Base-by-base conservation (phyloP, 2,113 vertebrate species). In the Bufo gargarizans region DNA sequence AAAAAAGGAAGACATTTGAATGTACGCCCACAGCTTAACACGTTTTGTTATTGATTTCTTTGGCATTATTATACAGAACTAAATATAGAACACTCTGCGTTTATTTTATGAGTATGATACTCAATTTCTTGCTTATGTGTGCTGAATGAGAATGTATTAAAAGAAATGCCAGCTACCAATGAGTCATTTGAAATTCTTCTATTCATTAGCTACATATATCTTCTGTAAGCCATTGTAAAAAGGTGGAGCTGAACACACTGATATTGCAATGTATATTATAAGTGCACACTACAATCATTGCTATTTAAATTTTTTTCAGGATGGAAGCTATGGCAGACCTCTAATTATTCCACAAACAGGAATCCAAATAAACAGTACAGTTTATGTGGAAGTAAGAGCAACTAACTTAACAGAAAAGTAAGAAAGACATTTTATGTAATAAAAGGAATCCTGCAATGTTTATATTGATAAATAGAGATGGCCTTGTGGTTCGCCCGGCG, bases 311-410 rank as follows among this genome's bases (percentile, higher is more conserved):
- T 58, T 49, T 43, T 50, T 89, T 58, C 84, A 95, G 94, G 94
- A 95, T 76, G 0, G 0, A 13, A 87, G 63, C 50, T 95, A 92
- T 77, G 89, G 76, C 43, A 89, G 33, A 20, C 91, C 91, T 33
- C 86, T 95, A 22, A 0, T 82, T 17, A 92, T 95, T 22, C 93
- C 94, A 22, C 0, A 43, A 0, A 50, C 71, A 65, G 94, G 94
- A 53, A 80, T 95, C 22, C 91, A 93, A 72, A 84, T 96, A 74
- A 94, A 94, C 90, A 94, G 92, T 22, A 79, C 53, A 1, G 89
- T 96, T 13, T 94, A 92, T 47, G 95, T 94, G 0, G 92, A 94
- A 91, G 93, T 96, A 81, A 94, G 92, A 77, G 95, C 94, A 82
- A 94, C 90, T 82, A 94, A 96, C 90, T 91, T 96, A 88, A 95